These are phyloP conservation scores for Sebastes diaconus DNA, from an alignment of 2,797 vertebrate species.

Conservation along the genomic window DNA sequence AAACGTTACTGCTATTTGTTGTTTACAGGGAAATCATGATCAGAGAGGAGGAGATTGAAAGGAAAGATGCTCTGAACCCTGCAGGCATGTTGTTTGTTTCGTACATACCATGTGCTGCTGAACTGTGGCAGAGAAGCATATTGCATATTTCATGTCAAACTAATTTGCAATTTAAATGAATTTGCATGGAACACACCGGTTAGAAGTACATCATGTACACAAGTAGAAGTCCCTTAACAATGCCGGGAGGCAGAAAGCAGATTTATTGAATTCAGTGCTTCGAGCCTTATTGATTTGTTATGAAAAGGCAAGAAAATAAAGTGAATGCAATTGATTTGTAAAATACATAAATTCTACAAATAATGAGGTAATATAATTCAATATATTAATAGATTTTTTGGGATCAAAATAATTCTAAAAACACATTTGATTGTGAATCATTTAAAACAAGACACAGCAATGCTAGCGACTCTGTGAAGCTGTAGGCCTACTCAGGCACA, in stretches of 20 bases:
- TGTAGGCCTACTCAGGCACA: neutral
- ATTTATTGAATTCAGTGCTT: neutral
- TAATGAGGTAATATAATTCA: neutral
- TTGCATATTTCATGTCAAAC: conserved; percentile 47
- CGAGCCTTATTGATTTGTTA: neutral
- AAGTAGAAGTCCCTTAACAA: neutral
- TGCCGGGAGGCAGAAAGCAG: neutral
- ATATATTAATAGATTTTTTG: neutral
- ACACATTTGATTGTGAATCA: neutral
- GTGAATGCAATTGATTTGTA: neutral
- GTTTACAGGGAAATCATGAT: conserved; percentile 38
- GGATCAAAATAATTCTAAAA: neutral
- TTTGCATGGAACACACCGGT: conserved; percentile 4
- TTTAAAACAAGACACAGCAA: neutral
- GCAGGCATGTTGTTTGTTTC: conserved; percentile 42
- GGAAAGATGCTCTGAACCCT: conserved; percentile 12
- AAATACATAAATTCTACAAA: neutral
- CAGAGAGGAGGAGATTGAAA: conserved; percentile 37
- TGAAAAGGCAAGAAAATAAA: neutral
- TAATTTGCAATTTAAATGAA: conserved; percentile 48
- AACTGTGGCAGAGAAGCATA: conserved; percentile 19
- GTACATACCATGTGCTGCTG: conserved; percentile 6
- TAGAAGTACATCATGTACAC: neutral
- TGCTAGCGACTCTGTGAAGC: neutral
- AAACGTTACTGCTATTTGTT: conserved; percentile 21